phyloP scores from a whole-genome alignment of 2,113 vertebrate species.

The Nothoprocta pentlandii region DNA sequence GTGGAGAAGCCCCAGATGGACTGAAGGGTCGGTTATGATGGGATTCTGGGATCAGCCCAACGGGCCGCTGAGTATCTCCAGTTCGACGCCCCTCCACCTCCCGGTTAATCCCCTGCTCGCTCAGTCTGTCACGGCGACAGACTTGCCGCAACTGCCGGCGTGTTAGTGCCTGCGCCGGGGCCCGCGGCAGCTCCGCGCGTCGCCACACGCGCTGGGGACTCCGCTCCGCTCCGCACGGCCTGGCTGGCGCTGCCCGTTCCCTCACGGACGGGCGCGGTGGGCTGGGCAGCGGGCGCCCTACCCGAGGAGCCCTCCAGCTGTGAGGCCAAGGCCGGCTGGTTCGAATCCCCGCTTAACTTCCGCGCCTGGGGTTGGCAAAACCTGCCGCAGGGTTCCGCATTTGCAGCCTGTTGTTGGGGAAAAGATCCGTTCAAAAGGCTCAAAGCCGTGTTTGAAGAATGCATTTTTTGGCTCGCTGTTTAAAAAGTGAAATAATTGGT shows the following conservation, averaged over 20 bases:
- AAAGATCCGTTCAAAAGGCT: neutral
- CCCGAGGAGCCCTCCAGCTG: constrained; percentile 28
- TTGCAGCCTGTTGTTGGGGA: neutral
- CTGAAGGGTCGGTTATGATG: neutral
- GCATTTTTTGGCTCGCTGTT: neutral
- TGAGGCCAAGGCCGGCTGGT: constrained; percentile 37
- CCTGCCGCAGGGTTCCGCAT: constrained; percentile 29
- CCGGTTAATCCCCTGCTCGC: constrained; percentile 41
- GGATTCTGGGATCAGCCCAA: neutral
- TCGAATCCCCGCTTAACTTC: constrained; percentile 49
- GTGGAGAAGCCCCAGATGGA: neutral
- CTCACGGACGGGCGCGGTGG: neutral
- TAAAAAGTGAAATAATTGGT: neutral
- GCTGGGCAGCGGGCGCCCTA: neutral
- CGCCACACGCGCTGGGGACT: neutral
- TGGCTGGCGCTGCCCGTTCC: neutral
- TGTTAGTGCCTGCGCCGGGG: constrained; percentile 16
- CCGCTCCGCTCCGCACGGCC: neutral
- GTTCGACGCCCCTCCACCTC: neutral
- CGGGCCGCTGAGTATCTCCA: neutral
- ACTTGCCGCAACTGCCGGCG: neutral
- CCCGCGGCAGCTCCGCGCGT: neutral
- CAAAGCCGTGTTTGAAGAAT: neutral
- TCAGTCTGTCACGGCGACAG: constrained; percentile 29
- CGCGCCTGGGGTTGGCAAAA: neutral